phyloP scores from a whole-genome alignment of 2,113 vertebrate genomes.

The Microcebus murinus region DNA sequence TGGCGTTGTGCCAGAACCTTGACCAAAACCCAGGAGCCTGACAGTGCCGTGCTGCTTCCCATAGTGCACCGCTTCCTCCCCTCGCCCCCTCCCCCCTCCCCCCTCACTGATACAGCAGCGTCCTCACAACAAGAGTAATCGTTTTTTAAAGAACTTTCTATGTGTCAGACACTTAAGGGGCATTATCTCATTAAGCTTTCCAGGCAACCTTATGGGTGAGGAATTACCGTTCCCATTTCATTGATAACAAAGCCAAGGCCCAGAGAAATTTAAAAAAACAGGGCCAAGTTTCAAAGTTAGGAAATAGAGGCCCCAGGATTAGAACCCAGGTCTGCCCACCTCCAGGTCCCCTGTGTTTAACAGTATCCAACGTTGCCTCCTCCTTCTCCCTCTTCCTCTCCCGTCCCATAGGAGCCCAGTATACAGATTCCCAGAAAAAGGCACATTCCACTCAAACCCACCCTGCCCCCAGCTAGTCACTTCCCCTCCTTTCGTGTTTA shows the following conservation, averaged over 20 bases:
- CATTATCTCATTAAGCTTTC: background rate
- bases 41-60: too few relatives aligned
- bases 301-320: background rate
- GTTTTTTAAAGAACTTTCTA: background rate
- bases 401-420: background rate
- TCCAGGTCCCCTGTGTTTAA: background rate
- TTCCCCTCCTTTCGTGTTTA: slow-evolving; percentile 57
- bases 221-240: background rate
- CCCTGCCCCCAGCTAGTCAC: background rate
- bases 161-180: background rate
- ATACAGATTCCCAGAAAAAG: background rate
- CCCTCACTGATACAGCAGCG: background rate
- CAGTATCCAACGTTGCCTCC: background rate
- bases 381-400: background rate
- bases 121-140: background rate
- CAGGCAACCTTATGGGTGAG: background rate
- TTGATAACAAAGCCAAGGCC: background rate
- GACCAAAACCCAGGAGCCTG: background rate
- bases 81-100: accelerated
- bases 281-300: background rate
- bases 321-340: background rate
- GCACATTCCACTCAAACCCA: background rate
- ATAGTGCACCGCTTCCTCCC: background rate
- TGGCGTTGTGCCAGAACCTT: background rate
- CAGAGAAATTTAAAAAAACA: background rate